Conservation (phyloP, 2,888 invertebrate genomes). For the Mimas tiliae region DNA sequence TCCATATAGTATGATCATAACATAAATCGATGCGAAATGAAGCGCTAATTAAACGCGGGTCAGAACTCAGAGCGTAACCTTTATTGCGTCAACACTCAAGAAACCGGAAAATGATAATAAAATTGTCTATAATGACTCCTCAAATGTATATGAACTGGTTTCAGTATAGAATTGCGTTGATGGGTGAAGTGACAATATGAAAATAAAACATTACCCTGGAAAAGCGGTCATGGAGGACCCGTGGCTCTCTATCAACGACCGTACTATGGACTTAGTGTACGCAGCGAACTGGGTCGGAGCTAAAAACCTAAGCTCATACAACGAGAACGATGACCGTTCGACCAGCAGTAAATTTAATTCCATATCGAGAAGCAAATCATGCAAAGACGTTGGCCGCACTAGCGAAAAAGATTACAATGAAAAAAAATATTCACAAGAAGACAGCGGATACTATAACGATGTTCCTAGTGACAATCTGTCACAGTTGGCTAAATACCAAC, state of each 20-base stretch:
- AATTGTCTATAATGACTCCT: conserved; percentile 33
- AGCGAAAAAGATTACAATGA: conserved; percentile 61
- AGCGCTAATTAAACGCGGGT: not conserved
- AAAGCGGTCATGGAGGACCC: conserved; percentile 92
- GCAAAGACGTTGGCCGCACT: conserved; percentile 73
- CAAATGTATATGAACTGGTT: not conserved
- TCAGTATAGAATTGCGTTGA: conserved; percentile 31
- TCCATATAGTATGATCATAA: conserved; percentile 22
- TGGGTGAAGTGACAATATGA: conserved; percentile 83
- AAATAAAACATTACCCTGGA: conserved; percentile 93
- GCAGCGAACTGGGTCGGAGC: conserved; percentile 94
- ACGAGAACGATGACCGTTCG: conserved; percentile 63
- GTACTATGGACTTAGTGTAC: conserved; percentile 90
- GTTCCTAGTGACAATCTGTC: conserved; percentile 77
- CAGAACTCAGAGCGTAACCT: not conserved
- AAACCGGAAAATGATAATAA: conserved; percentile 55
- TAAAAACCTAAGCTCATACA: conserved; percentile 79
- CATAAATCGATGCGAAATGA: conserved; percentile 21
- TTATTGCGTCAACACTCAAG: not conserved
- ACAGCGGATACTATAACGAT: conserved; percentile 63
- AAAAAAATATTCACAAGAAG: conserved; percentile 63
- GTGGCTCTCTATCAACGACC: conserved; percentile 87
- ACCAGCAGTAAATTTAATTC: conserved; percentile 73
- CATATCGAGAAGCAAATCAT: conserved; percentile 80
- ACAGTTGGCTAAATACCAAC: conserved; percentile 86